These are phyloP conservation scores for Danio aesculapii DNA, from an alignment of 2,797 vertebrate species.

Conservation along the genomic window DNA sequence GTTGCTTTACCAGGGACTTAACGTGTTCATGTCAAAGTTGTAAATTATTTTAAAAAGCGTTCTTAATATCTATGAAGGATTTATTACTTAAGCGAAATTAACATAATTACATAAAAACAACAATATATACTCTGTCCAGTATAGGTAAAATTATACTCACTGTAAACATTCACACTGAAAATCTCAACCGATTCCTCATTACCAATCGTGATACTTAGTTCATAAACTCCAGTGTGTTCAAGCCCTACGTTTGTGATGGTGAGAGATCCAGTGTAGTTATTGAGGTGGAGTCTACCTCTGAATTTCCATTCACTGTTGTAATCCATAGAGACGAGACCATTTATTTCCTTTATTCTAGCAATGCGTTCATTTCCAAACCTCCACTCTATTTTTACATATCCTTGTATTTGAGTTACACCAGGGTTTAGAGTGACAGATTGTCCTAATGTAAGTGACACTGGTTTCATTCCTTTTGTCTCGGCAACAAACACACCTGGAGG, in stretches of 20 bases:
- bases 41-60: too few species aligned
- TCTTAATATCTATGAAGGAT: background rate
- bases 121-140: background rate
- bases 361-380: background rate
- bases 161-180: background rate
- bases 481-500: background rate
- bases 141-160: background rate
- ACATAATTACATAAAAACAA: too few species aligned
- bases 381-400: background rate
- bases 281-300: background rate
- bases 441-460: background rate
- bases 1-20: too few species aligned
- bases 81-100: background rate
- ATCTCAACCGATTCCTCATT: background rate
- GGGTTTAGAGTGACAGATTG: background rate
- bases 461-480: background rate
- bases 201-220: background rate
- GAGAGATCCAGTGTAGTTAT: constrained; percentile 11
- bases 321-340: background rate
- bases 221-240: background rate
- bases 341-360: background rate
- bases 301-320: background rate
- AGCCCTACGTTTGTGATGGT: background rate
- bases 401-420: background rate
- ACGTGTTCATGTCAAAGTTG: too few species aligned